Conservation (phyloP, 2,113 vertebrate species). For the Propithecus coquereli region DNA sequence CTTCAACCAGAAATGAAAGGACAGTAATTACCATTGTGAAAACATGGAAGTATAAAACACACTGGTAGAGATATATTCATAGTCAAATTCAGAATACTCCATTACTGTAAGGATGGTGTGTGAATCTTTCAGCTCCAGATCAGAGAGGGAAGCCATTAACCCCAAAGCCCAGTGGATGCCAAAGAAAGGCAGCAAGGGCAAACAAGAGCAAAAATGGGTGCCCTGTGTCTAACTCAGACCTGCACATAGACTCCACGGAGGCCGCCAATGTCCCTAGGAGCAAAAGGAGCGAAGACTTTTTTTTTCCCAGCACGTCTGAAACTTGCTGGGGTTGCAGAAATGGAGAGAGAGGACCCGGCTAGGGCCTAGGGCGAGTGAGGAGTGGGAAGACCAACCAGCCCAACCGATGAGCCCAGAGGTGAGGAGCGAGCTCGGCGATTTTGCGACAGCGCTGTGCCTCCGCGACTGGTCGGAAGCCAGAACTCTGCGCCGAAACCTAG, state of each 20-base stretch:
- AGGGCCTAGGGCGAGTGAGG: neutral
- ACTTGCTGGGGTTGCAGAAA: neutral
- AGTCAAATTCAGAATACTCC: too few relatives aligned
- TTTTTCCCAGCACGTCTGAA: neutral
- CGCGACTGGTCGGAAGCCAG: neutral
- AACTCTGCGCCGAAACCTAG: fast-evolving
- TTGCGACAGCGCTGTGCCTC: neutral
- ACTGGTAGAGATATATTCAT: too few relatives aligned
- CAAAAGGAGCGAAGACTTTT: neutral
- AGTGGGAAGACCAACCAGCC: neutral
- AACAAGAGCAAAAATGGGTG: neutral
- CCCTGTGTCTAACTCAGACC: neutral
- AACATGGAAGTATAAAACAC: too few relatives aligned
- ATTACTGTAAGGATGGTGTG: too few relatives aligned
- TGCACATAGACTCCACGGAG: neutral
- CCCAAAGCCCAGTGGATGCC: neutral
- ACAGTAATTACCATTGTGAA: too few relatives aligned
- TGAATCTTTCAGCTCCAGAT: neutral
- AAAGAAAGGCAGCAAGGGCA: neutral
- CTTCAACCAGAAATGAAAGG: too few relatives aligned
- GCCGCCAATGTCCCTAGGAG: neutral
- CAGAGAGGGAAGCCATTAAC: neutral
- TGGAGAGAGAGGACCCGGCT: neutral
- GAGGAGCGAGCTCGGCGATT: fast-evolving
- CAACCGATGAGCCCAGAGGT: fast-evolving